Evolutionary conservation across 2,113 vertebrate species (phyloP), one percentile per base, ranked within the genome.

Genomic region (Clupea harengus): DNA sequence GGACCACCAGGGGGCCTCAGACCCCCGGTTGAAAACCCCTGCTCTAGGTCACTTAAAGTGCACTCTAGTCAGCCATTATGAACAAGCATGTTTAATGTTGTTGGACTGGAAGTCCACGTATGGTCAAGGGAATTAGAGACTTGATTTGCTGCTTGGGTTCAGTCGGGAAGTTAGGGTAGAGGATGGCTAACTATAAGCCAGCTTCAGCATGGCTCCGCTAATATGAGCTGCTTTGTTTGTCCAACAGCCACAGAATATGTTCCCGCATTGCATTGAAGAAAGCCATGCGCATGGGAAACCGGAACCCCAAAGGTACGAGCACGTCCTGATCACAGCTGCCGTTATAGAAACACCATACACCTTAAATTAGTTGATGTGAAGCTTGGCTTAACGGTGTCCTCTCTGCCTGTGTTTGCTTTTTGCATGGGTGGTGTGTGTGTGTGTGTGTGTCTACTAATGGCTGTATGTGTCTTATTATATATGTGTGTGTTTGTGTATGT

Each of bases 241-340:
- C 49, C 47, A 18, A 45, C 86, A 97, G 97, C 95, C 95, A 95
- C 88, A 95, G 92, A 88, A 95, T 93, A 86, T 97, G 97, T 86
- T 95, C 95, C 6, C 94, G 95, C 91, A 97, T 97, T 87, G 95
- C 96, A 89, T 93, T 94, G 52, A 93, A 93, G 25, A 96, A 95
- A 91, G 92, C 93, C 60, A 91, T 93, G 10, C 95, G 97, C 0
- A 80, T 39, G 32, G 72, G 92, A 18, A 2, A 91, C 82, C 92
- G 85, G 86, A 88, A 94, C 15, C 89, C 95, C 81, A 96, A 95
- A 96, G 92, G 96, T 97, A 94, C 88, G 81, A 91, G 2, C 82
- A 22, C 60, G 8, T 67, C 11, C 32, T 78, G 72, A 78, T 78
- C 11, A 15, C 64, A 13, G n/a, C 64, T 28, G 4, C 64, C 22